These are phyloP conservation scores for Gymnocypris eckloni DNA, from an alignment of 2,797 vertebrate genomes.

Conservation along the genomic window DNA sequence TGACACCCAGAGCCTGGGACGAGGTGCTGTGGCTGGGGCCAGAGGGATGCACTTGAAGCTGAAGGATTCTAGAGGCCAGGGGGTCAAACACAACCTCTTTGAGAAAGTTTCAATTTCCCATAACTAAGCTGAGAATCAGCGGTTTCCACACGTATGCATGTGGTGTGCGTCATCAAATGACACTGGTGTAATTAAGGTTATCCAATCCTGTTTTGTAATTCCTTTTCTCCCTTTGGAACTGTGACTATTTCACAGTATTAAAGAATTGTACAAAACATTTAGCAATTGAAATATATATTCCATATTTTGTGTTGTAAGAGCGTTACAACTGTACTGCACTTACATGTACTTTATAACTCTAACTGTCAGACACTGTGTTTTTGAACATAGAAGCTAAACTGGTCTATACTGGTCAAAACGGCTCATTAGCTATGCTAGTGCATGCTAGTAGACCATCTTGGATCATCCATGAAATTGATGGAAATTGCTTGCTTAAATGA, in stretches of 20 bases:
- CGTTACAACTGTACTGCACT: not conserved
- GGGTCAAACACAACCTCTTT: slow-evolving; percentile 57
- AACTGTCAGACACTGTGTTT: not conserved
- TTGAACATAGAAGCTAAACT: not conserved
- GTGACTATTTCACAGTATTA: not conserved
- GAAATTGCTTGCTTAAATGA: not conserved
- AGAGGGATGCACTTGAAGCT: slow-evolving; percentile 8
- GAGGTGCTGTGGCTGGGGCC: slow-evolving; percentile 38
- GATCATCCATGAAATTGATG: not conserved
- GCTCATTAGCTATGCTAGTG: not conserved
- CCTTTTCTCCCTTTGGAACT: not conserved
- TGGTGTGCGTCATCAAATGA: slow-evolving; percentile 53
- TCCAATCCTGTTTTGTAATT: not conserved
- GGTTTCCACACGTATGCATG: slow-evolving; percentile 40
- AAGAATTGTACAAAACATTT: not conserved
- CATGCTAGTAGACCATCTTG: no score
- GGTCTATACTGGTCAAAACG: not conserved
- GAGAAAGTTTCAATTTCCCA: slow-evolving; percentile 63
- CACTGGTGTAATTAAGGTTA: slow-evolving; percentile 23
- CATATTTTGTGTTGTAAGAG: not conserved
- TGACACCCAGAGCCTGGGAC: slow-evolving; percentile 55
- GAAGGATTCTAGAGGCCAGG: slow-evolving; percentile 33
- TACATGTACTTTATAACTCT: not conserved
- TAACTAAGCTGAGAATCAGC: slow-evolving; percentile 42
- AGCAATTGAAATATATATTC: not conserved